Percentiles rank a stretch among this genome's conserved stretches.
phyloP scores from a whole-genome alignment of 2,888 invertebrate species.

The Zaprionus lineosus region DNA sequence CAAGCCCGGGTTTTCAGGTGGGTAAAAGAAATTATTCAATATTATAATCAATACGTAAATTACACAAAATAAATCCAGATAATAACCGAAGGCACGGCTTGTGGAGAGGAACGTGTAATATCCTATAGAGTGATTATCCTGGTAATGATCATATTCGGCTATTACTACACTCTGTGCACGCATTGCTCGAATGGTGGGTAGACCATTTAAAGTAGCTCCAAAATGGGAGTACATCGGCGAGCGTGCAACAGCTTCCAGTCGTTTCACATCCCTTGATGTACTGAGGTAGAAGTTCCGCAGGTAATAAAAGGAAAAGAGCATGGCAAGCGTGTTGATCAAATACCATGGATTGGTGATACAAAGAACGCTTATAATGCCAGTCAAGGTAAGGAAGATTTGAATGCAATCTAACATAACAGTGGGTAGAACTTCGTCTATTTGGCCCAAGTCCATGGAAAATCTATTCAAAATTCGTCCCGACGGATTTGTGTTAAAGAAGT shows the following conservation, averaged over 20 bases:
- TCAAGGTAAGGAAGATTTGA: conserved; percentile 90
- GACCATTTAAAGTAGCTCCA: conserved; percentile 93
- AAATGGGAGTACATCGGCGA: conserved; percentile 97
- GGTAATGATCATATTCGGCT: conserved; percentile 90
- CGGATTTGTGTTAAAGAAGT: conserved; percentile 94
- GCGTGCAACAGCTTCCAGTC: conserved; percentile 91
- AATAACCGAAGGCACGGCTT: conserved; percentile 96
- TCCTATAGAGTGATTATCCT: conserved; percentile 93
- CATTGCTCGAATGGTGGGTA: conserved; percentile 95
- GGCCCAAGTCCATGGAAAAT: conserved; percentile 93
- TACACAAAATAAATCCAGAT: conserved; percentile 94
- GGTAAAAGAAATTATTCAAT: conserved; percentile 91
- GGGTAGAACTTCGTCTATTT: conserved; percentile 83
- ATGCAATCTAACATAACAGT: conserved; percentile 82
- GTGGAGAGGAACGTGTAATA: conserved; percentile 95
- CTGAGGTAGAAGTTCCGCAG: conserved; percentile 90
- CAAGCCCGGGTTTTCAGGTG: conserved; percentile 87
- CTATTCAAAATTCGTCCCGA: conserved; percentile 92
- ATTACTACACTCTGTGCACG: conserved; percentile 90
- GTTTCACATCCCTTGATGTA: conserved; percentile 91
- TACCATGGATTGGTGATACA: conserved; percentile 89
- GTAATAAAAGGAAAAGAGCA: conserved; percentile 88
- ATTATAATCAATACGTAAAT: conserved; percentile 93
- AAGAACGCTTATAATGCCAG: conserved; percentile 91
- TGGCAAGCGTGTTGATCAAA: conserved; percentile 87